Evolutionary conservation across 2,888 invertebrate species (phyloP), one percentile per base, ranked within the genome.

Genomic region (Polydrusus cervinus): DNA sequence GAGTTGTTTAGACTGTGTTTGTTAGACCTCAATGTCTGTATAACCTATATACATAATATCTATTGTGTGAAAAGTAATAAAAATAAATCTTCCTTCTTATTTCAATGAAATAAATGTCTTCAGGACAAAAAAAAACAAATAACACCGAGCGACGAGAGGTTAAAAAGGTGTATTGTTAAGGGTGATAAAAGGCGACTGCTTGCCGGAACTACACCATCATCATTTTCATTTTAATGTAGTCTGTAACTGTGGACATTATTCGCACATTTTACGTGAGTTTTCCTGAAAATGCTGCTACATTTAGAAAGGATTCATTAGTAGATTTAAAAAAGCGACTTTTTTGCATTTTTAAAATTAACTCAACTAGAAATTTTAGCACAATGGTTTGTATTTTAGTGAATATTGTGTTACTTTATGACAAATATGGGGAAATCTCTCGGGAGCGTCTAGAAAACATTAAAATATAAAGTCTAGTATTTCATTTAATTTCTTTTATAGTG

Each of bases 141-240:
- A 68, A 57, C 68, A 51, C 68, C n/a, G 16, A 68, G 45, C 57
- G 57, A 60, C 45, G 60, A 60, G 25, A 68, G 57, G 68, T 60
- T 68, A 57, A 68, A 68, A 68, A 68, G 60, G 68, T 45, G 60
- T 57, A 68, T 68, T 68, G 68, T 68, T 57, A 68, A 57, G 51
- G 18, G 60, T 68, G 55, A 68, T 34, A 68, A 68, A 68, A 57
- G 47, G 47, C 68, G 57, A 68, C 68, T 68, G 60, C 68, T 51
- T 45, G 68, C 13, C 68, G 47, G 68, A 68, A 45, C 43, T 60
- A 68, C 57, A 68, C 68, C 34, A 30, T 49, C 64, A 62, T 64
- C 64, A 64, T 64, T 57, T 64, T 64, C 49, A 64, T 64, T 64
- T 64, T 64, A 64, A 64, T 64, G 64, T 40, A 64, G 64, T 47